phyloP scores from a whole-genome alignment of 1,140 invertebrate species.

The Drosophila pseudoobscura region DNA sequence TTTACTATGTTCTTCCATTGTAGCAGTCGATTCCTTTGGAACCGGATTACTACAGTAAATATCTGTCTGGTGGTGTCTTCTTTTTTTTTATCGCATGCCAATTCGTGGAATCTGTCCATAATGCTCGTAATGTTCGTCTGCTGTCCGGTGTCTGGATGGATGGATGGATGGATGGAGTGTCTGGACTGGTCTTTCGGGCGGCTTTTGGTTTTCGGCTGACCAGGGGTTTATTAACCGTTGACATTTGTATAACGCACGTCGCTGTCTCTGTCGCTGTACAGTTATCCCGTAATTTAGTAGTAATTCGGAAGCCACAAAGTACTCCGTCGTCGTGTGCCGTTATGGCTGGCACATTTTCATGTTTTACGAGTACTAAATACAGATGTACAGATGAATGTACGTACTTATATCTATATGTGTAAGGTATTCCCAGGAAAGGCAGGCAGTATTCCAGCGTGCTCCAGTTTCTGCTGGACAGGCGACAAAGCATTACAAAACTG shows the following conservation, averaged over 20 bases:
- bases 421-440: conserved; percentile 66
- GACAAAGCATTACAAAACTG: conserved; percentile 55
- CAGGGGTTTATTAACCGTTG: conserved; percentile 70
- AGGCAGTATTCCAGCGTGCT: conserved; percentile 25
- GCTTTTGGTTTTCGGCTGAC: conserved; percentile 24
- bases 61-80: conserved; percentile 4
- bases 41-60: too few species aligned
- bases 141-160: too few species aligned
- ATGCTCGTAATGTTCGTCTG: neutral
- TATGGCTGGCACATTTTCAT: conserved; percentile 77
- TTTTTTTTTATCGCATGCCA: conserved; percentile 57
- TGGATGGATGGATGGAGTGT: neutral
- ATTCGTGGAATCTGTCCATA: conserved; percentile 65
- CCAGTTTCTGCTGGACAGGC: conserved; percentile 31
- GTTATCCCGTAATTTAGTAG: conserved; percentile 55
- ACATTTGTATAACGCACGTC: conserved; percentile 72
- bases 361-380: conserved; percentile 37
- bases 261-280: conserved; percentile 49
- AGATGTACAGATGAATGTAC: too few species aligned
- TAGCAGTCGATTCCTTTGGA: neutral
- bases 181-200: neutral
- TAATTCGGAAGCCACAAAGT: conserved; percentile 40
- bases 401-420: too few species aligned
- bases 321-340: conserved; percentile 47
- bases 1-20: neutral